Conservation (phyloP, 2,797 vertebrate genomes). For the Karalla daura region DNA sequence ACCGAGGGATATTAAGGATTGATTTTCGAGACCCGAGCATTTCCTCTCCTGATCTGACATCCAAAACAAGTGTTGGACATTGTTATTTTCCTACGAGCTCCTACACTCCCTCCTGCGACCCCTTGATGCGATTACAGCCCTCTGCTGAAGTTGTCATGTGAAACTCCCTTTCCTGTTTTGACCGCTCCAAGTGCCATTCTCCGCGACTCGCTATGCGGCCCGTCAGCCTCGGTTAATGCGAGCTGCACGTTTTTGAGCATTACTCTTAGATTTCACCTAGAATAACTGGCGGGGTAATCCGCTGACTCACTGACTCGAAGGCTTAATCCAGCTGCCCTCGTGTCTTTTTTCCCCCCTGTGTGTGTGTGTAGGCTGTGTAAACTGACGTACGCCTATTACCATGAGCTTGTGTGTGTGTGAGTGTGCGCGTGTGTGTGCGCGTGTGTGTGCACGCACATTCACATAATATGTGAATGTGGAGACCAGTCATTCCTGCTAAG, state of each 20-base stretch:
- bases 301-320: conserved; percentile 67
- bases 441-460: conserved; percentile 4
- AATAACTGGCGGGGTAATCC: conserved; percentile 65
- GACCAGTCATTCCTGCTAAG: conserved; percentile 46
- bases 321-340: conserved; percentile 57
- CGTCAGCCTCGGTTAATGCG: conserved; percentile 32
- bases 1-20: background rate
- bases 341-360: conserved; percentile 22
- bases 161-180: conserved; percentile 53
- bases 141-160: conserved; percentile 58
- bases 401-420: conserved; percentile 9
- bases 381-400: conserved; percentile 8
- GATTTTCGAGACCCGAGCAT: background rate
- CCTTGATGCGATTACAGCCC: conserved; percentile 46
- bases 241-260: conserved; percentile 52
- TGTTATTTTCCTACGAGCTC: background rate
- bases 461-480: too few relatives aligned
- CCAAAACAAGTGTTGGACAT: too few relatives aligned
- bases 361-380: background rate
- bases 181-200: conserved; percentile 27
- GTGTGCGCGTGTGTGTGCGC: background rate
- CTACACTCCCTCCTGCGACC: conserved; percentile 12
- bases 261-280: conserved; percentile 59
- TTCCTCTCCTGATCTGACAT: background rate
- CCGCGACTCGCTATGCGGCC: background rate